A percentile compares a stretch with the other conserved stretches of the same genome.
These are phyloP conservation scores for Glossosoma conforme DNA, from an alignment of 1,140 invertebrate species.

Conservation along the genomic window DNA sequence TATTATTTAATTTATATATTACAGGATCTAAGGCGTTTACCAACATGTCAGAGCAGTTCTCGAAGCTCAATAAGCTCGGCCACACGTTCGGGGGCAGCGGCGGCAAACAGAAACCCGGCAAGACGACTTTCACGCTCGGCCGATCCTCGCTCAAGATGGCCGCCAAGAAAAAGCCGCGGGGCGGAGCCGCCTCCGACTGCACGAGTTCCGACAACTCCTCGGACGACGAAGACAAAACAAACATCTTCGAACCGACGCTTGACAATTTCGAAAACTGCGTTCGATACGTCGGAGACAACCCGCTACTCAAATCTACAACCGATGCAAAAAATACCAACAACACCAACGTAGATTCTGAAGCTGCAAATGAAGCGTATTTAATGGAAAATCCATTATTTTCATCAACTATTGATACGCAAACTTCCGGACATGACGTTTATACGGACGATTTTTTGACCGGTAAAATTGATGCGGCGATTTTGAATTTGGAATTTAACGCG, in stretches of 20 bases:
- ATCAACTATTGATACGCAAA: conserved; percentile 43
- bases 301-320: conserved; percentile 33
- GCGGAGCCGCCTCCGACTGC: conserved; percentile 45
- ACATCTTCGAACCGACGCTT: conserved; percentile 49
- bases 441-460: conserved; percentile 12
- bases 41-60: conserved; percentile 81
- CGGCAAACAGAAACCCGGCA: conserved; percentile 39
- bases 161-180: conserved; percentile 39
- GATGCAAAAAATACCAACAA: conserved; percentile 15
- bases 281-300: conserved; percentile 43
- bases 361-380: conserved; percentile 34
- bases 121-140: conserved; percentile 50
- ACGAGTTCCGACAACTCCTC: conserved; percentile 48
- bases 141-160: conserved; percentile 35
- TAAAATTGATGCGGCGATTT: conserved; percentile 4
- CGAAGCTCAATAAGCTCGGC: conserved; percentile 71
- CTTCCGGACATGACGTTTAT: conserved; percentile 19
- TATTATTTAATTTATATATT: conserved; percentile 7
- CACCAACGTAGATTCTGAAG: conserved; percentile 34
- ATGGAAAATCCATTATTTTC: conserved; percentile 48
- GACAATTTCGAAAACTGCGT: conserved; percentile 49
- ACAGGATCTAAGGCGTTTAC: conserved; percentile 74
- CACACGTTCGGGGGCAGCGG: conserved; percentile 57
- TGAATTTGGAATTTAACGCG: no score
- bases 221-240: conserved; percentile 41